Evolutionary conservation across 2,113 vertebrate species (phyloP), one percentile per base, ranked within the genome.

Genomic region (Gnathonemus longibarbis): DNA sequence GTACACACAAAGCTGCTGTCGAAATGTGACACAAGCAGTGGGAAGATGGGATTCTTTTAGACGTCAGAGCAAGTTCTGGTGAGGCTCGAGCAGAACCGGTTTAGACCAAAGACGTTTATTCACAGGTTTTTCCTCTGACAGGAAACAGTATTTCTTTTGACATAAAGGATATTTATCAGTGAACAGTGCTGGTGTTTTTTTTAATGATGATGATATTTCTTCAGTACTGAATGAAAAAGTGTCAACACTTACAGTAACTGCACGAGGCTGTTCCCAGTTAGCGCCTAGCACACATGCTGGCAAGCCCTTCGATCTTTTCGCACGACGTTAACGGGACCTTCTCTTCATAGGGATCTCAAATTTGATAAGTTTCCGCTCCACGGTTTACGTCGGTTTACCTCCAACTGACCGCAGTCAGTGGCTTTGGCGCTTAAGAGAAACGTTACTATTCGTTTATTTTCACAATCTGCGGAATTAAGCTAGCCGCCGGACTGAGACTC

Each of bases 401-500:
- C 27, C 31, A 88, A 58, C 42, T 42, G 70, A 70, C 35, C 50
- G 35, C 39, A 58, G 80, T 66, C 8, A 84, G 66, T 66, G 50
- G 31, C 35, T 86, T 84, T 84, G 74, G 52, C 52, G 53, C 53
- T 88, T 66, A 11, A 58, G 52, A 85, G 56, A 50, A 66, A 48
- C 5, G 53, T 45, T 8, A 50, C 66, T 42, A 9, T 83, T 42
- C 1, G 6, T 21, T 35, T 56, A 39, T 21, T 50, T n/a, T 50
- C 39, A 46, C 48, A 88, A 24, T 89, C 52, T 24, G 77, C 5
- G n/a, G 88, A 83, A 89, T 89, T 66, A 90, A 88, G 45, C n/a
- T 42, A 84, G 53, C 58, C 84, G 84, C 84, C 58, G 53, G 87
- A 62, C 31, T 49, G 77, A 89, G 90, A 88, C 39, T 42, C 39